phyloP scores from a whole-genome alignment of 2,113 vertebrate genomes.

The Chlorodrepanis virens region DNA sequence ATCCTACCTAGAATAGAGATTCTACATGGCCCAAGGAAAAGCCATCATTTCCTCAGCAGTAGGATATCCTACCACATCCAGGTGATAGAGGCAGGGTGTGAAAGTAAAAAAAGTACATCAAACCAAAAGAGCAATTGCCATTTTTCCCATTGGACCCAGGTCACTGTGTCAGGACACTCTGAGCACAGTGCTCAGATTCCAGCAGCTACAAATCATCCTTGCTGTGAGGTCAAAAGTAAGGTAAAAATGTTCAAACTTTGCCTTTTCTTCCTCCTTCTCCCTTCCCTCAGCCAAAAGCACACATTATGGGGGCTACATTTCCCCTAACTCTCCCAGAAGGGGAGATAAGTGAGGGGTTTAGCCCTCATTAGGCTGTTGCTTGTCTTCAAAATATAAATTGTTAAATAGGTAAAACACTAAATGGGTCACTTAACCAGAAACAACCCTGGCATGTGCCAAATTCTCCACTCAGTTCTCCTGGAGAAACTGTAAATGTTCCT shows the following conservation, averaged over 20 bases:
- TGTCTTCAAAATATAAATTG: not conserved
- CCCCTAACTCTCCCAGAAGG: not conserved
- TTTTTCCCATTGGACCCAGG: not conserved
- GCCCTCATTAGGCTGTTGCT: not conserved
- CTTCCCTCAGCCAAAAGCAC: not conserved
- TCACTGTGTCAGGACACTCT: not conserved
- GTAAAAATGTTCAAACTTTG: not conserved
- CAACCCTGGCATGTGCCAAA: not conserved
- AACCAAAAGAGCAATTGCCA: not conserved
- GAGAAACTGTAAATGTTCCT: not conserved
- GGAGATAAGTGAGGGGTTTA: not conserved
- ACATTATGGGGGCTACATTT: not conserved
- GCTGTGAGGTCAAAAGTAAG: not conserved
- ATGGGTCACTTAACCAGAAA: not conserved
- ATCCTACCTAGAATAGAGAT: not conserved
- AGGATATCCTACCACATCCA: not conserved
- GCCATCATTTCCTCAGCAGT: not conserved
- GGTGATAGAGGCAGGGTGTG: not conserved
- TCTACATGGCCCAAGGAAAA: not conserved
- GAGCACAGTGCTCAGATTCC: not conserved
- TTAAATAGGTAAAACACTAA: not conserved
- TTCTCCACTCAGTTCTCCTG: not conserved
- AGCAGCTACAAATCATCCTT: not conserved
- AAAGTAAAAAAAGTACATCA: not conserved
- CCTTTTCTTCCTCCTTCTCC: not conserved